Base-by-base conservation (phyloP, 2,113 vertebrate genomes). In the Murina feae region DNA sequence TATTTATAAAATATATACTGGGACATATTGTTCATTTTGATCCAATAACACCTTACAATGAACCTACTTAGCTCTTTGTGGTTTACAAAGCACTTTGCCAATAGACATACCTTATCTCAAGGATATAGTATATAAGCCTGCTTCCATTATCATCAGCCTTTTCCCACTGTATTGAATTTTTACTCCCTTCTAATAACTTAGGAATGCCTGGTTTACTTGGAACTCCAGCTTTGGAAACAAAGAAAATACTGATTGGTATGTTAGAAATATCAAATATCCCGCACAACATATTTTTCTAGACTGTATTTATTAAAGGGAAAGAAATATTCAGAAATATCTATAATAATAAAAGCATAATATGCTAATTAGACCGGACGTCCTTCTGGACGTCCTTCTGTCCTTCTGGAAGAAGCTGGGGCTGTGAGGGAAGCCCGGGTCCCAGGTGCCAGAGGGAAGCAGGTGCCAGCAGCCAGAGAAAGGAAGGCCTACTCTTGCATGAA, bases 201-300 rank as follows among this genome's bases (percentile, higher is more conserved):
- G 98, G 98, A 82, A 95, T 93, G 91, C 98, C 98, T 93, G 98
- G 98, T 89, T 98, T 98, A 93, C 98, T 82, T 47, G 98, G 98
- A 78, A 98, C 97, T 94, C 98, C 98, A 98, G 98, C 98, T 98
- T 95, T 91, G 37, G 58, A 84, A 91, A 93, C 0, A 35, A 55
- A 68, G 20, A 97, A 97, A 92, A 96, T 91, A 85, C 1, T 91
- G 13, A 69, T 51, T 92, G 53, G 79, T 51, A 86, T 13, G 1
- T 86, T 63, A 78, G 30, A 93, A 84, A 21, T 86, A 94, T n/a
- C 66, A 82, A 79, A 80, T 84, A 68, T 35, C 92, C 47, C 53
- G 3, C 35, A 66, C 63, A 51, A 37, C 25, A 44, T 78, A 30
- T 86, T 89, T 86, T 44, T 87, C 32, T 14, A 53, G 16, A 74